These are phyloP conservation scores for Pocillopora verrucosa DNA, from an alignment of 64 coral and sea anemone genomes.

Conservation along the genomic window DNA sequence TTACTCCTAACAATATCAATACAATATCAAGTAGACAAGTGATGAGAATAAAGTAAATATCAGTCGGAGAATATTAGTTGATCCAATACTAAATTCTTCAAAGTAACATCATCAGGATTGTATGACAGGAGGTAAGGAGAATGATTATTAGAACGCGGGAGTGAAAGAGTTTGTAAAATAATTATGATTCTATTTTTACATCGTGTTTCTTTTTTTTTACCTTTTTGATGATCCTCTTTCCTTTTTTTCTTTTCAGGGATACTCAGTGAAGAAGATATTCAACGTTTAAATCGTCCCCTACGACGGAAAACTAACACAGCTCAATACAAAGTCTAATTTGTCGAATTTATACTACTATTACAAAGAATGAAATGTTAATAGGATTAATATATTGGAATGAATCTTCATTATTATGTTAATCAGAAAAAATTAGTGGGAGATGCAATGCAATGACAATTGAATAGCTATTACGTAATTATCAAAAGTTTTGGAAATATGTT, in stretches of 20 bases:
- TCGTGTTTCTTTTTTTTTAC: background rate
- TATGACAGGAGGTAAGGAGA: too few relatives aligned
- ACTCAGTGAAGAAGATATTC: slow-evolving; percentile 87
- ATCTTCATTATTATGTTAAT: background rate
- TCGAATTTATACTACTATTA: background rate
- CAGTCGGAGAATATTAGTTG: too few relatives aligned
- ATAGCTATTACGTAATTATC: too few relatives aligned
- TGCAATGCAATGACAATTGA: background rate
- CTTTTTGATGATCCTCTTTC: too few relatives aligned
- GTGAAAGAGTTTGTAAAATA: too few relatives aligned
- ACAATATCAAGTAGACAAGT: too few relatives aligned
- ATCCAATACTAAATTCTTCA: too few relatives aligned
- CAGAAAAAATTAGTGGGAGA: background rate
- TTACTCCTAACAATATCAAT: too few relatives aligned
- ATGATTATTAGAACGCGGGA: too few relatives aligned
- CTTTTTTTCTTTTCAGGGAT: slow-evolving; percentile 47
- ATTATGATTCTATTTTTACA: background rate
- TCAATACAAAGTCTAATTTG: background rate
- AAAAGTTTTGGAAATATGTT: too few relatives aligned
- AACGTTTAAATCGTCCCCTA: slow-evolving; percentile 47
- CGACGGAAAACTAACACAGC: background rate
- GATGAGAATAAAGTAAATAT: too few relatives aligned
- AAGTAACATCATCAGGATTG: too few relatives aligned
- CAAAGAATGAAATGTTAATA: slow-evolving; percentile 3
- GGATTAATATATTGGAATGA: background rate